Percentiles rank a stretch among this genome's conserved stretches.
phyloP scores from a whole-genome alignment of 2,797 vertebrate genomes.

The Spea hammondii region DNA sequence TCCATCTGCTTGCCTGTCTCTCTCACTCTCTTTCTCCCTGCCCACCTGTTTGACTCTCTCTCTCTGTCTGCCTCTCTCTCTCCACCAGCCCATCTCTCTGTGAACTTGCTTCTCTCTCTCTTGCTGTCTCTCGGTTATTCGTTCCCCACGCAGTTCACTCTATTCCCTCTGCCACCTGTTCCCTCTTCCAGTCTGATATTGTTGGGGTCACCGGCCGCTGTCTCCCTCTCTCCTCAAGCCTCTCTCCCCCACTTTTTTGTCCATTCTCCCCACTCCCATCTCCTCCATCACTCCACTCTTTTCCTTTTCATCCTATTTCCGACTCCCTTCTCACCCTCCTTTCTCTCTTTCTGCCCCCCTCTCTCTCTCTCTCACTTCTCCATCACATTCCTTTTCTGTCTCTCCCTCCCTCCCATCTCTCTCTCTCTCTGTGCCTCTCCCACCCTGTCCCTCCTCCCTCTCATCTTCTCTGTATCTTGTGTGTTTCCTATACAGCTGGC shows the following conservation, averaged over 20 bases:
- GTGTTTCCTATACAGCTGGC: conserved; percentile 37
- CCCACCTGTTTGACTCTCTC: neutral
- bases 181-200: conserved; percentile 3
- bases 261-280: conserved; percentile 21
- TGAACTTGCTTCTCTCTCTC: neutral
- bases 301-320: neutral
- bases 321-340: neutral
- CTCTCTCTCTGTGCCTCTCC: neutral
- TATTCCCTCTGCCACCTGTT: neutral
- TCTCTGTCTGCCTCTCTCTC: neutral
- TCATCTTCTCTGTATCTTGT: conserved; percentile 38
- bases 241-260: conserved; percentile 42
- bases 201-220: neutral
- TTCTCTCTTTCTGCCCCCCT: neutral
- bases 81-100: neutral
- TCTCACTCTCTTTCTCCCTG: neutral
- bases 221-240: neutral
- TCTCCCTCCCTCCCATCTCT: conserved; percentile 20
- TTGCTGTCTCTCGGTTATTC: neutral
- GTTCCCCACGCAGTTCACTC: neutral
- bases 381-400: no score
- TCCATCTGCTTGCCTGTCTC: neutral
- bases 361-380: conserved; percentile 17
- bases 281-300: neutral
- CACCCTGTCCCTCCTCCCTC: conserved; percentile 36